phyloP scores from a whole-genome alignment of 2,888 invertebrate genomes.

The Brachyptera putata region DNA sequence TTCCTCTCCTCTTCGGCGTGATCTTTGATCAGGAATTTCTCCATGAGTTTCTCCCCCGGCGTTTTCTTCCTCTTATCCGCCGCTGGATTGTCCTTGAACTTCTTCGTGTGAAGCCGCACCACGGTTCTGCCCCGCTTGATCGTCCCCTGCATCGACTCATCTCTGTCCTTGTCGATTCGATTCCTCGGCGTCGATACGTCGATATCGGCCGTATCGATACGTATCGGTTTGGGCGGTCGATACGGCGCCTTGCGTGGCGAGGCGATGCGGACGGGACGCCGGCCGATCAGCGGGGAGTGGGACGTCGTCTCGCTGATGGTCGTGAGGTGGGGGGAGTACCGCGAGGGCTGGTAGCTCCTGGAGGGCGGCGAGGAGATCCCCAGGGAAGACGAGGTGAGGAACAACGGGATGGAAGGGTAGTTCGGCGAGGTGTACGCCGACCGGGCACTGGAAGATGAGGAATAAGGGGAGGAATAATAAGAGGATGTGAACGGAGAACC shows the following conservation, averaged over 20 bases:
- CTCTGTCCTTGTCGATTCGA: slow-evolving; percentile 33
- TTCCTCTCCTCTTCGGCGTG: slow-evolving; percentile 33
- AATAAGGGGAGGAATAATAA: slow-evolving; percentile 45
- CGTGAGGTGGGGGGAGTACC: slow-evolving; percentile 68
- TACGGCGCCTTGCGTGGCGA: slow-evolving; percentile 25
- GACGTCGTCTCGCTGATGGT: slow-evolving; percentile 60
- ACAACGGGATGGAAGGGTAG: slow-evolving; percentile 43
- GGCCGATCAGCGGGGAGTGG: neutral
- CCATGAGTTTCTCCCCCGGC: slow-evolving; percentile 68
- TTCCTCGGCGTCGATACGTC: slow-evolving; percentile 64
- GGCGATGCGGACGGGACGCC: slow-evolving; percentile 19
- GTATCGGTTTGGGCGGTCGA: slow-evolving; percentile 57
- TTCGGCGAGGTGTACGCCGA: slow-evolving; percentile 53
- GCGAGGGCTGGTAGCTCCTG: slow-evolving; percentile 45
- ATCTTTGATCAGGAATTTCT: slow-evolving; percentile 68
- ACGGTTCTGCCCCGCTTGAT: slow-evolving; percentile 70
- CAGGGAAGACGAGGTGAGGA: slow-evolving; percentile 45
- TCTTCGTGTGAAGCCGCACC: slow-evolving; percentile 64
- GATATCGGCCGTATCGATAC: slow-evolving; percentile 80
- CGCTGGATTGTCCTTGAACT: slow-evolving; percentile 45
- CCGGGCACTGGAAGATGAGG: slow-evolving; percentile 39
- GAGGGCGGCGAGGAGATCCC: slow-evolving; percentile 43
- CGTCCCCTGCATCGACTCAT: slow-evolving; percentile 46
- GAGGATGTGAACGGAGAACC: slow-evolving; percentile 40
- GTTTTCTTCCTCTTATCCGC: slow-evolving; percentile 51